Base-by-base conservation (phyloP, 64 coral and sea anemone species). In the Montipora foliosa region DNA sequence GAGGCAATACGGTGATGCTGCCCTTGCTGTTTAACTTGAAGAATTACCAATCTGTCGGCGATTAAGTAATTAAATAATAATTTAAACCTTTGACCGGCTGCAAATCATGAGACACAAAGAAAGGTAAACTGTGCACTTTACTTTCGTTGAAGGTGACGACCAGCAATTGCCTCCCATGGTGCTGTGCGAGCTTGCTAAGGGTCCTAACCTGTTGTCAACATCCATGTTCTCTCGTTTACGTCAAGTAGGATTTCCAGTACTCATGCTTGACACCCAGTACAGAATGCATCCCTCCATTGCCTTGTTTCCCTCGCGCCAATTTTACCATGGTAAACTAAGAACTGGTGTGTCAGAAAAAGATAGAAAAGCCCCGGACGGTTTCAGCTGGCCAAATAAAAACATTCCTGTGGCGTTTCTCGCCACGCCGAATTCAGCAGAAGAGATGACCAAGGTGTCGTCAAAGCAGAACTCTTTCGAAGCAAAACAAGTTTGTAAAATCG, bases 221-320 rank as follows among this genome's bases (percentile, higher is more conserved):
- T 88, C 92, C 10, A 79, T 94, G 66, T 94, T 94, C 68, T 75
- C 78, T 49, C 92, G 92, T 17, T 67, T 94, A 9, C 86, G 53
- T 8, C 16, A 68, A 58, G 87, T 47, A 60, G 90, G 86, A 68
- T 37, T 73, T 76, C 78, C 73, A 85, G 78, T 83, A 17, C 86
- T 75, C 49, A 78, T 98, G 69, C 74, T 98, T 17, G 79, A 95
- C 21, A 92, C 81, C 6, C 96, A 98, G 73, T 94, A 98, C 57
- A 78, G 96, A 88, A 98, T 98, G 96, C 96, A 98, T 62, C 96
- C 96, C 55, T 75, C 67, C 68, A 94, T 98, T 58, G 77, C 93
- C 12, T 67, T 47, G 6, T 98, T 98, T 62, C 93, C 96, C 19
- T 98, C 96, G 8, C n/a, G 21, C 49, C 51, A 48, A 13, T 98